A percentile compares a stretch with the other conserved stretches of the same genome.
phyloP scores from a whole-genome alignment of 1,140 invertebrate species.

The Sitobion miscanthi region DNA sequence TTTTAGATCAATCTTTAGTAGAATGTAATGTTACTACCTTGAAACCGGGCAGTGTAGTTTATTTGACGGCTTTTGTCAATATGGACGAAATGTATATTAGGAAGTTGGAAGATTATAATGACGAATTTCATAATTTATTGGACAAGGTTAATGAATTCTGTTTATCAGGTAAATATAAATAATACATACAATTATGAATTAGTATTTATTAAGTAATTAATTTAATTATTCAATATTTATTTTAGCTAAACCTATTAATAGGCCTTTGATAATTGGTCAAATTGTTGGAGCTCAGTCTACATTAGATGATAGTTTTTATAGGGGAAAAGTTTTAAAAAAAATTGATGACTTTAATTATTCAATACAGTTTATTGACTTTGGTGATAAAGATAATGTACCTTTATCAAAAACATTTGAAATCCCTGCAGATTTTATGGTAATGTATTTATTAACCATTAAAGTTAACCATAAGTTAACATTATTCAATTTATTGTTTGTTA shows the following conservation, averaged over 20 bases:
- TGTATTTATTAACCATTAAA: not conserved
- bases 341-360: conserved; percentile 26
- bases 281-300: conserved; percentile 42
- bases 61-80: conserved; percentile 20
- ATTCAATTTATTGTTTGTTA: not conserved
- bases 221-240: not conserved
- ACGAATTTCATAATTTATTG: conserved; percentile 33
- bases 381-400: conserved; percentile 40
- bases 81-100: conserved; percentile 39
- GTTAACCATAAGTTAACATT: not conserved
- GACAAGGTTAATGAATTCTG: conserved; percentile 35
- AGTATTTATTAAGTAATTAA: not conserved
- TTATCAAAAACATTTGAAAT: conserved; percentile 36
- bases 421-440: conserved; percentile 35
- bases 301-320: conserved; percentile 30
- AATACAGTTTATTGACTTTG: conserved; percentile 49
- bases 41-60: conserved; percentile 22
- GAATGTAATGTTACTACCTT: not conserved
- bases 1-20: conserved; percentile 23
- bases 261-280: conserved; percentile 19
- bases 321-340: conserved; percentile 40
- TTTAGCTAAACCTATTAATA: conserved; percentile 34
- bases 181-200: not conserved
- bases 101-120: conserved; percentile 36
- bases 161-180: conserved; percentile 7